A percentile compares a stretch with the other conserved stretches of the same genome.
These are phyloP conservation scores for Dichetophora obliterata DNA, from an alignment of 2,888 invertebrate genomes.

Conservation along the genomic window DNA sequence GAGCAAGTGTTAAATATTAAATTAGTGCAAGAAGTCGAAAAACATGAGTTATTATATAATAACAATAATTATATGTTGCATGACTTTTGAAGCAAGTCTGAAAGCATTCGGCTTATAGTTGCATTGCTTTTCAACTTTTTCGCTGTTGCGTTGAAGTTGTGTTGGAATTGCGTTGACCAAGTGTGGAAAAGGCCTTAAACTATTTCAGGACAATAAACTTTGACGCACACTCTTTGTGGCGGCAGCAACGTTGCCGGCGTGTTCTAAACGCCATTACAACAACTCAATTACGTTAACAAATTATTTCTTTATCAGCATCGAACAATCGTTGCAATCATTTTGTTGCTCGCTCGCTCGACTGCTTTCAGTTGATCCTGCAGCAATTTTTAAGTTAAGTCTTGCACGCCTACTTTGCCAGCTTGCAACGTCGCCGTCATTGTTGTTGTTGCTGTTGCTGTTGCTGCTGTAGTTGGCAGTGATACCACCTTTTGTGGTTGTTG, in stretches of 20 bases:
- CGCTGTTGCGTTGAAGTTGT: too few relatives aligned
- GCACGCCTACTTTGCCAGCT: conserved; percentile 3
- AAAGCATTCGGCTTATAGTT: too few relatives aligned
- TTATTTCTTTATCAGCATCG: conserved; percentile 6
- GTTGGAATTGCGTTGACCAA: too few relatives aligned
- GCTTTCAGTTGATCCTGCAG: background rate
- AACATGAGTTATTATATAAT: too few relatives aligned
- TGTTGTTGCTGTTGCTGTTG: background rate
- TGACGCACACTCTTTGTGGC: background rate
- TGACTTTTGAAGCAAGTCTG: too few relatives aligned
- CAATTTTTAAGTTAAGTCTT: background rate
- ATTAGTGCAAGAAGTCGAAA: too few relatives aligned
- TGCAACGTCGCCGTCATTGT: background rate
- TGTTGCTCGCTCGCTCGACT: background rate
- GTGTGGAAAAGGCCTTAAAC: too few relatives aligned
- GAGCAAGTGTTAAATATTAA: too few relatives aligned
- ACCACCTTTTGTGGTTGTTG: conserved; percentile 9
- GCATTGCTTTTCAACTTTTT: too few relatives aligned
- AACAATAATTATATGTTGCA: too few relatives aligned
- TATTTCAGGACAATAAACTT: background rate
- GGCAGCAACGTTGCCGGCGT: background rate
- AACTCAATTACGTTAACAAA: background rate
- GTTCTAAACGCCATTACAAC: background rate
- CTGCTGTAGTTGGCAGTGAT: background rate
- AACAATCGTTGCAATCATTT: background rate